Evolutionary conservation across 2,888 invertebrate species (phyloP).

Genomic region (Cataglyphis albicans): DNA sequence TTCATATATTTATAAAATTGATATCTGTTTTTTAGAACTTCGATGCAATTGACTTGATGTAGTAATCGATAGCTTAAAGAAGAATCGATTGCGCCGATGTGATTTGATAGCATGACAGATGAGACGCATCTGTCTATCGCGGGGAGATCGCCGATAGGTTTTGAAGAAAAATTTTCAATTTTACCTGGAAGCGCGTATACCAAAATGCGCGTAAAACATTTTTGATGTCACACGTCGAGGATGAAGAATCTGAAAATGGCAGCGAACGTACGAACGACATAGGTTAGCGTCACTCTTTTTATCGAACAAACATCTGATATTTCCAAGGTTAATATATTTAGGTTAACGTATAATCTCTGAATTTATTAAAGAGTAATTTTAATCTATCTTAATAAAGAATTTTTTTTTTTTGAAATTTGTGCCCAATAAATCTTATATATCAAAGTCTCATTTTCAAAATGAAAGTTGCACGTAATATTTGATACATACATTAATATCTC

Average conservation of each 20-base stretch:
- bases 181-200: constrained; percentile 30
- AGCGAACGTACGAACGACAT: constrained; percentile 63
- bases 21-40: constrained; percentile 46
- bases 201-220: constrained; percentile 60
- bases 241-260: constrained; percentile 57
- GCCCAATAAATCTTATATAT: too few relatives aligned
- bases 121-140: constrained; percentile 35
- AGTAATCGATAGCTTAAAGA: constrained; percentile 10
- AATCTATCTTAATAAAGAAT: neutral
- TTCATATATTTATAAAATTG: neutral
- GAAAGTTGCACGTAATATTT: neutral
- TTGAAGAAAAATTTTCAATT: constrained; percentile 51
- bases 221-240: constrained; percentile 81
- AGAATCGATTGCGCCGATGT: neutral
- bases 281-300: constrained; percentile 74
- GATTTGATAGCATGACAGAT: constrained; percentile 20
- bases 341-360: neutral
- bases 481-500: neutral
- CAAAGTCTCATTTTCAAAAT: neutral
- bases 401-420: neutral
- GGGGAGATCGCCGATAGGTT: neutral
- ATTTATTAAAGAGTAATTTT: neutral
- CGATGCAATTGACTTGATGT: constrained; percentile 10
- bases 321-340: constrained; percentile 14
- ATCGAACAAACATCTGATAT: neutral